These are phyloP conservation scores for Cyclargus thomasi DNA, from an alignment of 1,140 invertebrate species.

Conservation along the genomic window DNA sequence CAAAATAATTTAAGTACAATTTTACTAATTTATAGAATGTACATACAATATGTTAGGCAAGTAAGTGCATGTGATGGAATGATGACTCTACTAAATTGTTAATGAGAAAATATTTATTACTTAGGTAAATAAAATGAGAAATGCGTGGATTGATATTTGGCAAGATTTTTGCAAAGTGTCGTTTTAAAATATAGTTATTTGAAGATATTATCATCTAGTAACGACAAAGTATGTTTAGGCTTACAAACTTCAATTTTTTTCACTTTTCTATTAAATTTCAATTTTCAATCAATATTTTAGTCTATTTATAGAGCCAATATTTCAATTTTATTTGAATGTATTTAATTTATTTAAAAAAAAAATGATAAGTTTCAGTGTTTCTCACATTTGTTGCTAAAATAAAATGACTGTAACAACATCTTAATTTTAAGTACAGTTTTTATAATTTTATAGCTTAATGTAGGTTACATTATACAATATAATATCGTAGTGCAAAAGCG, in stretches of 20 bases:
- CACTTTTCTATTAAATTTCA: neutral
- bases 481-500: constrained; percentile 20
- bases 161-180: constrained; percentile 31
- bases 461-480: constrained; percentile 11
- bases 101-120: constrained; percentile 21
- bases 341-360: too few relatives aligned
- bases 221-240: too few relatives aligned
- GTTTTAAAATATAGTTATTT: neutral
- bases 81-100: neutral
- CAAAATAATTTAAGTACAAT: constrained; percentile 45
- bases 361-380: too few relatives aligned
- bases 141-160: constrained; percentile 34
- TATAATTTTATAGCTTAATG: too few relatives aligned
- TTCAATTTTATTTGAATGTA: too few relatives aligned
- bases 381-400: too few relatives aligned
- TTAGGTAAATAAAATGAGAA: constrained; percentile 23
- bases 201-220: too few relatives aligned
- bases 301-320: neutral
- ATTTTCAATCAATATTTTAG: neutral
- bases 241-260: neutral
- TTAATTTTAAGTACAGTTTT: neutral
- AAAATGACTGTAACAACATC: too few relatives aligned
- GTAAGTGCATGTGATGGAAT: neutral
- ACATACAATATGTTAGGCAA: neutral
- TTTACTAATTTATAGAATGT: constrained; percentile 9